These are phyloP conservation scores for Tachuris rubrigastra DNA, from an alignment of 2,113 vertebrate species.

Conservation along the genomic window DNA sequence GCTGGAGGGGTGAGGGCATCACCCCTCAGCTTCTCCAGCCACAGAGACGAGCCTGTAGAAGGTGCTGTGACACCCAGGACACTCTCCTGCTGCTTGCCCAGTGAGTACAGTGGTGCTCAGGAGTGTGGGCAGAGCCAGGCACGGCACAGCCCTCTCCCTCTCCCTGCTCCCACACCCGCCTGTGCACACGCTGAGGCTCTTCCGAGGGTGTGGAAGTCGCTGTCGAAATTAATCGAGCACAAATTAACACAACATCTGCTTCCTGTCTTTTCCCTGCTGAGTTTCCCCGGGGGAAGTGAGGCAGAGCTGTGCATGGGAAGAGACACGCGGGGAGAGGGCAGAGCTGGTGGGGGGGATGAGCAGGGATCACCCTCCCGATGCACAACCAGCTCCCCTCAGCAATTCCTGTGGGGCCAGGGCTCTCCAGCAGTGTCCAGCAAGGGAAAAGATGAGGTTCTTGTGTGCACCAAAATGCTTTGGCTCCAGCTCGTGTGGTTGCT, in stretches of 20 bases:
- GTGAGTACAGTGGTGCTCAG: neutral
- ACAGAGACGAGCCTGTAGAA: accelerated
- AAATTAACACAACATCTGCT: constrained; percentile 45
- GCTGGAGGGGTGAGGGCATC: neutral
- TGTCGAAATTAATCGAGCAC: constrained; percentile 24
- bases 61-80: neutral
- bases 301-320: neutral
- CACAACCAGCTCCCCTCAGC: neutral
- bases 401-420: accelerated
- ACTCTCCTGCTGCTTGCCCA: accelerated
- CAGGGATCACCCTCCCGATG: accelerated
- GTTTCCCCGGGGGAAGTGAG: neutral
- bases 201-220: neutral
- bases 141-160: neutral
- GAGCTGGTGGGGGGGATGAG: neutral
- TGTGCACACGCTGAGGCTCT: accelerated
- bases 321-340: accelerated
- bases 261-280: constrained; percentile 7
- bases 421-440: neutral
- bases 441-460: neutral
- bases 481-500: neutral
- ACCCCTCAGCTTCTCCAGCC: neutral
- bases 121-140: neutral
- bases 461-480: neutral
- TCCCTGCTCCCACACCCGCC: accelerated